These are phyloP conservation scores for Noctua janthe DNA, from an alignment of 2,888 invertebrate species.

Conservation along the genomic window DNA sequence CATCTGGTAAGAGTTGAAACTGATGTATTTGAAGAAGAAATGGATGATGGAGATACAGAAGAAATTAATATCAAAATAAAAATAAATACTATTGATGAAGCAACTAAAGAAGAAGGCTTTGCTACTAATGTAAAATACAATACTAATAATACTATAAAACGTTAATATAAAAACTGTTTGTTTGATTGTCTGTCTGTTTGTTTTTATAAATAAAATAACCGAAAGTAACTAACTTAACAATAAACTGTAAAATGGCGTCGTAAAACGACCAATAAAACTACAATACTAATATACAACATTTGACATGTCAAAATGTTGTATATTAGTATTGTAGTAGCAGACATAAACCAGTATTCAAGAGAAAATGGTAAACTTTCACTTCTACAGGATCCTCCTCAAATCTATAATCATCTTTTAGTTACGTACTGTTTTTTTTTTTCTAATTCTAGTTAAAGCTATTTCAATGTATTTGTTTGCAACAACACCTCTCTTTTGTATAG, in stretches of 20 bases:
- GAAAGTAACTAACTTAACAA: too few species aligned
- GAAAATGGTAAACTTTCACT: background rate
- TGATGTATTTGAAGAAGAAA: background rate
- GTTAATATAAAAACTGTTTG: too few species aligned
- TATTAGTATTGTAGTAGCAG: too few species aligned
- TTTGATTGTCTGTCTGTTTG: too few species aligned
- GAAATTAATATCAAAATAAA: background rate
- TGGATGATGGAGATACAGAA: background rate
- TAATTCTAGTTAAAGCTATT: background rate
- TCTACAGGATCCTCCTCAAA: background rate
- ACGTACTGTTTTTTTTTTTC: too few species aligned
- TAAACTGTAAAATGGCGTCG: too few species aligned
- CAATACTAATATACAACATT: too few species aligned
- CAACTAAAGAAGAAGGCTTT: background rate
- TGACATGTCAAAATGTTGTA: background rate
- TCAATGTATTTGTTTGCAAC: background rate
- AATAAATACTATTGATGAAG: background rate
- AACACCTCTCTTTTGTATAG: background rate
- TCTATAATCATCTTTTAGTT: background rate
- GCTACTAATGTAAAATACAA: too few species aligned
- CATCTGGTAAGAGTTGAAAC: constrained; percentile 15
- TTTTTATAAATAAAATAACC: too few species aligned
- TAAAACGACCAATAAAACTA: too few species aligned
- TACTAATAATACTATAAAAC: too few species aligned
- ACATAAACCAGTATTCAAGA: background rate